These are phyloP conservation scores for Trachymyrmex septentrionalis DNA, from an alignment of 1,140 invertebrate genomes.

Conservation along the genomic window DNA sequence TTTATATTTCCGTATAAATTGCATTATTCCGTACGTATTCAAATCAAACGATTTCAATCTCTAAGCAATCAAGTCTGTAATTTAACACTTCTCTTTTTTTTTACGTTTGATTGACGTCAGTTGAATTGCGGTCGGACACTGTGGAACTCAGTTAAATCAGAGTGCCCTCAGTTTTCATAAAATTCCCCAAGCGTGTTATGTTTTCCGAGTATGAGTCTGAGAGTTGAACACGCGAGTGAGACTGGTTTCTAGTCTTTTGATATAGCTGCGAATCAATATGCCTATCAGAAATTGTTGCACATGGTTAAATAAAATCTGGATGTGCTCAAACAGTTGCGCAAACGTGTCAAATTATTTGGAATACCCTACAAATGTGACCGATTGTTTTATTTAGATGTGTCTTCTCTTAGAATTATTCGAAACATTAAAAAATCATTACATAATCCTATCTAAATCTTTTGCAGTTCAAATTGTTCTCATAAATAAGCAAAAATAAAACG, in stretches of 20 bases:
- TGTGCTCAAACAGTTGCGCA: constrained; percentile 66
- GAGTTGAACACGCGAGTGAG: constrained; percentile 58
- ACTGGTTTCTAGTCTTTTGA: constrained; percentile 80
- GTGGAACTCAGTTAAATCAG: background rate
- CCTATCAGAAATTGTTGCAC: constrained; percentile 69
- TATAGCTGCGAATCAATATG: constrained; percentile 71
- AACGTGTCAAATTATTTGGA: constrained; percentile 14
- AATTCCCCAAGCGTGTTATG: constrained; percentile 6
- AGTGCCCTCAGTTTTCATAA: background rate
- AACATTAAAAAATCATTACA: background rate
- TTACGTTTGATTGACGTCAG: background rate
- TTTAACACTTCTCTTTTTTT: background rate
- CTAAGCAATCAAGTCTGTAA: background rate
- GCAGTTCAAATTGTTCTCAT: background rate
- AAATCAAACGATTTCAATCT: background rate
- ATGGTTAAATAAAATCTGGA: constrained; percentile 75
- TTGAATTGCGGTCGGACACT: background rate
- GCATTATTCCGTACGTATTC: background rate
- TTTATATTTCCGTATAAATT: background rate
- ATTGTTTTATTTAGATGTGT: background rate
- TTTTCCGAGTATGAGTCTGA: constrained; percentile 34
- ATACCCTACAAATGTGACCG: background rate
- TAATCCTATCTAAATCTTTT: background rate
- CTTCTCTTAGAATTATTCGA: background rate
- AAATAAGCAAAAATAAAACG: background rate